Percentiles rank a stretch among this genome's conserved stretches.
Evolutionary conservation across 2,888 invertebrate species (phyloP).

Genomic region (Nomada flava): DNA sequence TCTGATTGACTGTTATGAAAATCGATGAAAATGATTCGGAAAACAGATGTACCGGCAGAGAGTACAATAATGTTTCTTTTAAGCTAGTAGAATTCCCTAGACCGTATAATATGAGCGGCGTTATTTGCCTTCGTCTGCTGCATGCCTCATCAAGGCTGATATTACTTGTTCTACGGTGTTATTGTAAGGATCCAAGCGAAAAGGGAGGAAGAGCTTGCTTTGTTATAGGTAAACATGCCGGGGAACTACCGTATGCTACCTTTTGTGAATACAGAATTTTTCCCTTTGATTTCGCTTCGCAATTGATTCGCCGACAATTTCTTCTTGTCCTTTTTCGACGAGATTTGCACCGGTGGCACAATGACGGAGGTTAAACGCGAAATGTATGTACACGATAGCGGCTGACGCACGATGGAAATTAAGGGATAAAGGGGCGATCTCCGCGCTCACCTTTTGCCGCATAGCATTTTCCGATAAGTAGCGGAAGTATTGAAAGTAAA

Average conservation of each 20-base stretch:
- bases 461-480: slow-evolving; percentile 55
- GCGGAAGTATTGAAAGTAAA: slow-evolving; percentile 55
- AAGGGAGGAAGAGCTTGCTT: not conserved
- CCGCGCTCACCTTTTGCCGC: slow-evolving; percentile 50
- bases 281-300: not conserved
- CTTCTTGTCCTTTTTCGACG: too few relatives aligned
- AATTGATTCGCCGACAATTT: too few relatives aligned
- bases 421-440: slow-evolving; percentile 48
- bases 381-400: not conserved
- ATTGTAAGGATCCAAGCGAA: slow-evolving; percentile 19
- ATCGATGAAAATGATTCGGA: not conserved
- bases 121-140: slow-evolving; percentile 9
- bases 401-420: slow-evolving; percentile 32
- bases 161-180: slow-evolving; percentile 37
- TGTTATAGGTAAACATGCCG: slow-evolving; percentile 11
- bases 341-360: too few relatives aligned
- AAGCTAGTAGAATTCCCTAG: not conserved
- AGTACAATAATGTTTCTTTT: not conserved
- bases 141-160: slow-evolving; percentile 6
- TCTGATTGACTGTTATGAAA: too few relatives aligned
- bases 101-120: not conserved
- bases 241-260: not conserved
- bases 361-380: too few relatives aligned
- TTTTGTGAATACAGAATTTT: slow-evolving; percentile 14
- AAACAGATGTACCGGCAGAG: not conserved